phyloP scores from a whole-genome alignment of 1,140 invertebrate genomes.

The Meloidogyne hapla region DNA sequence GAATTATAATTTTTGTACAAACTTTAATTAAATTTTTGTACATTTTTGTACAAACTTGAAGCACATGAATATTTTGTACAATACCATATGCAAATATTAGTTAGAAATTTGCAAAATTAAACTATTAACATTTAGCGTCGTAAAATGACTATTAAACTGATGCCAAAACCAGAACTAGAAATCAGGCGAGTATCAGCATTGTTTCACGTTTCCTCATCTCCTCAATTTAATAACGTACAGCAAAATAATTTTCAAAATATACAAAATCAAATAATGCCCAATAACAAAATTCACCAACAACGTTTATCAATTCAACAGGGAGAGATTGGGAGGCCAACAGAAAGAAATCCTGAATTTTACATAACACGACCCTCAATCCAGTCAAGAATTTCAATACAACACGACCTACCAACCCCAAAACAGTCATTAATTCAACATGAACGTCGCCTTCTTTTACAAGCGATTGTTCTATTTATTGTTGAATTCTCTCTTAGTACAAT shows the following conservation, averaged over 20 bases:
- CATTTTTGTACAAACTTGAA: too few relatives aligned
- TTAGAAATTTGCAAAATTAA: too few relatives aligned
- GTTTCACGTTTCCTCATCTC: not conserved
- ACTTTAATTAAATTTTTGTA: too few relatives aligned
- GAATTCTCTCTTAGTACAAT: not conserved
- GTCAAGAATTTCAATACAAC: not conserved
- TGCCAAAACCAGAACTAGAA: not conserved
- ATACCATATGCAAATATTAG: too few relatives aligned
- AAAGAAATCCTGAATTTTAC: too few relatives aligned
- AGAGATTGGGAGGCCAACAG: too few relatives aligned
- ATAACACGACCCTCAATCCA: not conserved
- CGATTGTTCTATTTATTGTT: not conserved
- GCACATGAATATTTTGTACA: too few relatives aligned
- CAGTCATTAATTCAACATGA: slow-evolving; percentile 5
- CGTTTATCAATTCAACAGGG: not conserved
- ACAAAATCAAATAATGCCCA: not conserved
- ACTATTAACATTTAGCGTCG: slow-evolving; percentile 4
- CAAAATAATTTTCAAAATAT: not conserved
- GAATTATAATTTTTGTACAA: not conserved
- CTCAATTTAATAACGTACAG: not conserved
- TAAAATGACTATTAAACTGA: not conserved
- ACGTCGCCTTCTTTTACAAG: not conserved
- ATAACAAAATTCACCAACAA: not conserved
- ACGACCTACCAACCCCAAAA: not conserved
- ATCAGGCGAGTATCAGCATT: not conserved